Evolutionary conservation across 2,797 vertebrate genomes (phyloP).

Genomic region (Mustela erminea): DNA sequence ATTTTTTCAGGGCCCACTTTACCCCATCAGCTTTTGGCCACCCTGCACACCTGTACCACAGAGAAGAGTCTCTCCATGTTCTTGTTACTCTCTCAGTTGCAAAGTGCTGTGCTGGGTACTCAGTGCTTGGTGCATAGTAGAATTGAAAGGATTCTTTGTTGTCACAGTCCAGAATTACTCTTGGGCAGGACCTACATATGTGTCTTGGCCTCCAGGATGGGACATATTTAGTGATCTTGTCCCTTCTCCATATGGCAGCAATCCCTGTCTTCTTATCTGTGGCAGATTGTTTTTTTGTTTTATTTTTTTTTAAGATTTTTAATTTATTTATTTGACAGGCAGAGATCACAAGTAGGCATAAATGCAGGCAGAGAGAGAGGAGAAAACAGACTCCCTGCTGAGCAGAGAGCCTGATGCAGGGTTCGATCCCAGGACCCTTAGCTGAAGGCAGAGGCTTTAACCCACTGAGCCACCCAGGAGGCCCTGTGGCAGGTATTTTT

Average conservation of each 20-base stretch:
- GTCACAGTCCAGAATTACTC: background rate
- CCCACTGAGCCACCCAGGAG: too few relatives aligned
- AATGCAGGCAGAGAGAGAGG: too few relatives aligned
- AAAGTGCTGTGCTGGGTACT: background rate
- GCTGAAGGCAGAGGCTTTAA: too few relatives aligned
- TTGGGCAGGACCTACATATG: background rate
- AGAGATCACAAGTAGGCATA: too few relatives aligned
- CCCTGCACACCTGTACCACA: background rate
- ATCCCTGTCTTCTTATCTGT: background rate
- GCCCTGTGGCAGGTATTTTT: background rate
- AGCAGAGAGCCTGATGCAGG: too few relatives aligned
- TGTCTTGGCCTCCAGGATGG: background rate
- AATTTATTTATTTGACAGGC: too few relatives aligned
- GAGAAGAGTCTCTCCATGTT: background rate
- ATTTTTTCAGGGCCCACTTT: background rate
- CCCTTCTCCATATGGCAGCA: background rate
- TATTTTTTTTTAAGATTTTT: too few relatives aligned
- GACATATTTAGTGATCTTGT: background rate
- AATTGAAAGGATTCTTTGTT: background rate
- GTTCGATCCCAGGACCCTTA: too few relatives aligned
- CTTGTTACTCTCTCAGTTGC: background rate
- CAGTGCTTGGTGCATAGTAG: too few relatives aligned
- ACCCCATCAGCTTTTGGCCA: background rate
- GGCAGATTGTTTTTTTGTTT: background rate
- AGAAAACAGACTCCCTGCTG: too few relatives aligned